Conservation (phyloP, 2,888 invertebrate species). For the Plebejus melissa region DNA sequence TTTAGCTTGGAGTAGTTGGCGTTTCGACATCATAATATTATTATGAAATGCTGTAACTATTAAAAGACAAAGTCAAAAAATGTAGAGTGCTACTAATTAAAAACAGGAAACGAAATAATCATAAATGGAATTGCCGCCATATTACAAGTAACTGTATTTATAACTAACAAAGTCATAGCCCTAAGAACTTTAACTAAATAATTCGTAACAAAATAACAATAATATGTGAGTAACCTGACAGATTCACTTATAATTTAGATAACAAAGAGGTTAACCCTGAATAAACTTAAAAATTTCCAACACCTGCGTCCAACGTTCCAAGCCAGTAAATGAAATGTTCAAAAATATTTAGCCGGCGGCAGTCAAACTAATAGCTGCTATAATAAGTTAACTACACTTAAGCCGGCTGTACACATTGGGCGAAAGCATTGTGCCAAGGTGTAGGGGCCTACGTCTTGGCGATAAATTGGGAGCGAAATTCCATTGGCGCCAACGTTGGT, state of each 20-base stretch:
- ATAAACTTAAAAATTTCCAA: background rate
- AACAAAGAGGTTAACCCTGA: background rate
- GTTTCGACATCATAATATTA: background rate
- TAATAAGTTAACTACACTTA: constrained; percentile 5
- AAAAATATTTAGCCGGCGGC: background rate
- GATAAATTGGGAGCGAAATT: too few relatives aligned
- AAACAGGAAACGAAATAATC: too few relatives aligned
- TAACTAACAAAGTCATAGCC: background rate
- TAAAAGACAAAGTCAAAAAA: too few relatives aligned
- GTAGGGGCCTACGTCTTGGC: too few relatives aligned
- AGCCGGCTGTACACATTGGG: too few relatives aligned
- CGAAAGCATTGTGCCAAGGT: too few relatives aligned
- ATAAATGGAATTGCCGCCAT: too few relatives aligned
- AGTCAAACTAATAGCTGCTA: background rate
- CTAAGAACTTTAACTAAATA: background rate
- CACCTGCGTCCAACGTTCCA: background rate
- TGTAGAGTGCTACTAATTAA: too few relatives aligned
- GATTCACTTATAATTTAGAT: background rate
- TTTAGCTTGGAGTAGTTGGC: background rate
- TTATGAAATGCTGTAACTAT: too few relatives aligned
- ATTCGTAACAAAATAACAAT: background rate
- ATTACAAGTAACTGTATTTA: background rate
- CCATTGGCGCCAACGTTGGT: too few relatives aligned
- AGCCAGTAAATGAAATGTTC: background rate
- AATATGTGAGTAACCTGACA: background rate